Percentiles rank a stretch among this genome's conserved stretches.
Conservation (phyloP, 2,797 vertebrate genomes). For the Brotogeris chrysoptera region DNA sequence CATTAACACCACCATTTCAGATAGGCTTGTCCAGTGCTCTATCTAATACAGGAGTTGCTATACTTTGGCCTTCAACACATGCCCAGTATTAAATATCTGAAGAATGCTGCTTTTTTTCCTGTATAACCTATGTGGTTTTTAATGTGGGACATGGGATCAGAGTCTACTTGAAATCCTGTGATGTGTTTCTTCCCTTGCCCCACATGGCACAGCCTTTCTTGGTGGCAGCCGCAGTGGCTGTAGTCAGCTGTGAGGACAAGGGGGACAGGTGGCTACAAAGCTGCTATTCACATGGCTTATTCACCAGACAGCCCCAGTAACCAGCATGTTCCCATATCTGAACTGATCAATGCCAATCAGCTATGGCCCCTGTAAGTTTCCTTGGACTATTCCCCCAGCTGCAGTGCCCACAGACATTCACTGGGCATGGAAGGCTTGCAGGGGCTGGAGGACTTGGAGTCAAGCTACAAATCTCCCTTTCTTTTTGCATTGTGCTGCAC, state of each 20-base stretch:
- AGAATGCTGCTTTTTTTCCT: background rate
- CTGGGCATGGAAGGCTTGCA: background rate
- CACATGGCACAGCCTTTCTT: background rate
- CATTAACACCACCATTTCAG: background rate
- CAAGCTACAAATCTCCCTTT: background rate
- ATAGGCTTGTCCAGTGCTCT: background rate
- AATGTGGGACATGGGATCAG: background rate
- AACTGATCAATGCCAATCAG: background rate
- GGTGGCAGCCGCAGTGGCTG: fast-evolving
- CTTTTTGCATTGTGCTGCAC: background rate
- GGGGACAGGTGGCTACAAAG: background rate
- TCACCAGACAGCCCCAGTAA: background rate
- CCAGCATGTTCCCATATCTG: fast-evolving
- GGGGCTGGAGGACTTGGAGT: background rate
- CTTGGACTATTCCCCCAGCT: background rate
- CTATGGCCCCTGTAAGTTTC: background rate
- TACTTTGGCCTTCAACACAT: background rate
- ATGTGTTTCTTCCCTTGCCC: fast-evolving
- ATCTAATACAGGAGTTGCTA: background rate
- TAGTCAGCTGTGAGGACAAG: background rate
- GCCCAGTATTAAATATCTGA: background rate
- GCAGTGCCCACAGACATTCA: fast-evolving
- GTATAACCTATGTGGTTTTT: fast-evolving
- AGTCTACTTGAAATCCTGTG: background rate
- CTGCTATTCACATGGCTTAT: background rate